Conservation (phyloP, 2,113 vertebrate species). For the Dolichallabes microphthalmus region DNA sequence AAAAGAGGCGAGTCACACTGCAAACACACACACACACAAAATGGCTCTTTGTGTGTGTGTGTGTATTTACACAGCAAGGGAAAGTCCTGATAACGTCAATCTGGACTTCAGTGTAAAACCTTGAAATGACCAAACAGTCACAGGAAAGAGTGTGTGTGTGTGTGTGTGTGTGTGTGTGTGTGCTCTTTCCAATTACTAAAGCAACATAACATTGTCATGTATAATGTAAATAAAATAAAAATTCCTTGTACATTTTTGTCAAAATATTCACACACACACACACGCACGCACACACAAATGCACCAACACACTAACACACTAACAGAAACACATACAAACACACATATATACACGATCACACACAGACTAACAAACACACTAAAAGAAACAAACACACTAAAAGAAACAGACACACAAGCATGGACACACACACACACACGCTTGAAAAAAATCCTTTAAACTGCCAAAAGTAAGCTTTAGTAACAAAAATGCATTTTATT, state of each 20-base stretch:
- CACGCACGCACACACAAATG: background rate
- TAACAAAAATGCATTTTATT: background rate
- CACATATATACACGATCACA: background rate
- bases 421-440: background rate
- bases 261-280: background rate
- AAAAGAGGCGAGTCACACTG: slow-evolving; percentile 33
- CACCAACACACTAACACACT: background rate
- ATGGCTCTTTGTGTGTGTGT: too few relatives aligned
- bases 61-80: slow-evolving; percentile 14
- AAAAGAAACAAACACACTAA: too few relatives aligned
- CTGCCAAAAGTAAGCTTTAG: background rate
- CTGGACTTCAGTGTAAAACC: slow-evolving; percentile 14
- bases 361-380: background rate
- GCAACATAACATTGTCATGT: background rate
- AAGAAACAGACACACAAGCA: background rate
- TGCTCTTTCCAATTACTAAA: background rate
- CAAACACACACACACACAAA: background rate
- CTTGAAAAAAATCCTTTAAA: too few relatives aligned
- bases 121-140: slow-evolving; percentile 33
- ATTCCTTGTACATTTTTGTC: background rate
- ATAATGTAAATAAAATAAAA: background rate
- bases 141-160: background rate
- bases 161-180: background rate
- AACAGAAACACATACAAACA: background rate
- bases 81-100: slow-evolving; percentile 26